Base-by-base conservation (phyloP, 2,888 invertebrate species). In the Leucoptera coffeella region DNA sequence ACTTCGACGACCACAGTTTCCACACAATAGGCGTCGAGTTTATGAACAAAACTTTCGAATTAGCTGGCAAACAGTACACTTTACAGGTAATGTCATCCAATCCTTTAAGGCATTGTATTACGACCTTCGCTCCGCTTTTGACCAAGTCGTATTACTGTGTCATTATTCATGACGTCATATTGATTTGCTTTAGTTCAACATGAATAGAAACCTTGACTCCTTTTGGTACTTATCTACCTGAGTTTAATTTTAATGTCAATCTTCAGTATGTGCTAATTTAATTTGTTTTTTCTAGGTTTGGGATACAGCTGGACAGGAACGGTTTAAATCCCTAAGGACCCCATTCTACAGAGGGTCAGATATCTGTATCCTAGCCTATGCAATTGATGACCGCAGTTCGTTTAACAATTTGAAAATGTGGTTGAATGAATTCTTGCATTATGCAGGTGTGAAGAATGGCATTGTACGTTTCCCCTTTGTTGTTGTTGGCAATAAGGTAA, bases 21-120 rank as follows among this genome's bases (percentile, higher is more conserved):
- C 94, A 94, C 50, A 95, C 94, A 3, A 93, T 95, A 37, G 94
- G 94, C 6, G 94, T 95, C 2, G 94, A 95, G 57, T 94, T 95
- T 50, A 78, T 94, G 49, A 93, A 92, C 54, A 94, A 93, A 56
- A 91, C 92, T 40, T 82, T 94, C 30, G 80, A 82, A 46, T 80
- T 92, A 12, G 83, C 84, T 41, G 85, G 85, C 6, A 86, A 89
- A 42, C 80, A 77, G 17, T 93, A 89, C 46, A 93, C 92, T 21
- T 71, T 94, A 42, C 94, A 88, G 78, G 86, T 86, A 53, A 35
- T n/a, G n/a, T n/a, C n/a, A n/a, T n/a, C n/a, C n/a, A n/a, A n/a
- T n/a, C n/a, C n/a, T n/a, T n/a, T n/a, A n/a, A n/a, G n/a, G n/a
- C n/a, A n/a, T n/a, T n/a, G n/a, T n/a, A n/a, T n/a, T n/a, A n/a